Conservation (phyloP, 2,797 vertebrate species). For the Phaenicophaeus curvirostris region DNA sequence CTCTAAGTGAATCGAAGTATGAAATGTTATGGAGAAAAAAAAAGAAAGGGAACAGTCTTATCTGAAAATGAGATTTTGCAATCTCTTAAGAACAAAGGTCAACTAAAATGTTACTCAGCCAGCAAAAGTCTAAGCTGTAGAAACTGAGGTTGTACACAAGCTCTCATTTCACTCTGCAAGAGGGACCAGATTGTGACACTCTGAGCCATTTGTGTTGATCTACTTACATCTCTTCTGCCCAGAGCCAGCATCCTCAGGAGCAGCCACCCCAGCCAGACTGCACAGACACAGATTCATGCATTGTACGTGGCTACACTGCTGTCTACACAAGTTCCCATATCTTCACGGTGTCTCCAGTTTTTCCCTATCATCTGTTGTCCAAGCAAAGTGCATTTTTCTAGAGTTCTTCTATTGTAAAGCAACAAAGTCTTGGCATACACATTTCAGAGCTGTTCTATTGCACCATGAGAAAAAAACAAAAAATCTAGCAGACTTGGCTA, state of each 20-base stretch:
- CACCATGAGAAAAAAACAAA: neutral
- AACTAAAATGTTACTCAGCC: neutral
- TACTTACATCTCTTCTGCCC: neutral
- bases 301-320: neutral
- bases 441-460: neutral
- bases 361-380: accelerated
- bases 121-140: neutral
- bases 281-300: accelerated
- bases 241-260: neutral
- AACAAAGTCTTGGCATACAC: accelerated
- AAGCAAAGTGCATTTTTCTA: neutral
- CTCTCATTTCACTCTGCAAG: neutral
- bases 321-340: accelerated
- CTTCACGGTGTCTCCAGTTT: accelerated
- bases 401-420: neutral
- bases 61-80: neutral
- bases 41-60: neutral
- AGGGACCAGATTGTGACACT: neutral
- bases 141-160: neutral
- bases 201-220: neutral
- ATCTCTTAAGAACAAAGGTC: neutral
- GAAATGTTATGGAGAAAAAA: neutral
- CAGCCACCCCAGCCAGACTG: neutral
- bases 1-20: neutral
- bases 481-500: neutral